Conservation (phyloP, 2,888 invertebrate genomes). For the Anticlea derivata region DNA sequence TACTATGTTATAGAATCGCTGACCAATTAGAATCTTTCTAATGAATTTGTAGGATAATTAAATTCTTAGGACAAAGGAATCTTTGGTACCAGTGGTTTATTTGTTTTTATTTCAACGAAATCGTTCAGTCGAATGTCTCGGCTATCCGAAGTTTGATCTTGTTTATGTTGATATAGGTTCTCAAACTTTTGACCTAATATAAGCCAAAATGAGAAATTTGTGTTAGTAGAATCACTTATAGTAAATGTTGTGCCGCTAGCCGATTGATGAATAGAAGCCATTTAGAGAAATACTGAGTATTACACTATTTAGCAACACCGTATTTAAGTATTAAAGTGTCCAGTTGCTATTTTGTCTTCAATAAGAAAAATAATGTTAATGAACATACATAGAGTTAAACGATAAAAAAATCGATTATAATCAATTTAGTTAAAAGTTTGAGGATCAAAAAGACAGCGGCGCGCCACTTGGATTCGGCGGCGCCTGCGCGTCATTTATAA, state of each 20-base stretch:
- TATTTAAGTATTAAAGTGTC: too few relatives aligned
- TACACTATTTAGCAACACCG: too few relatives aligned
- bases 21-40: conserved; percentile 68
- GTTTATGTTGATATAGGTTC: conserved; percentile 41
- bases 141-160: conserved; percentile 61
- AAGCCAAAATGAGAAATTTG: too few relatives aligned
- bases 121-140: conserved; percentile 63
- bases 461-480: conserved; percentile 55
- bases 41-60: conserved; percentile 68
- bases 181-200: conserved; percentile 45
- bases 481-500: conserved; percentile 70
- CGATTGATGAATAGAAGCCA: too few relatives aligned
- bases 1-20: too few relatives aligned
- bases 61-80: conserved; percentile 57
- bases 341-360: too few relatives aligned
- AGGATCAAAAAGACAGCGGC: conserved; percentile 49
- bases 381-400: neutral
- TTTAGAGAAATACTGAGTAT: too few relatives aligned
- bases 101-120: conserved; percentile 59
- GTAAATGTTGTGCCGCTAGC: too few relatives aligned
- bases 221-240: too few relatives aligned
- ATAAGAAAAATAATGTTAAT: too few relatives aligned
- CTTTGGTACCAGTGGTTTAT: conserved; percentile 41
- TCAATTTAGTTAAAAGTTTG: conserved; percentile 49
- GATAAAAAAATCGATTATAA: neutral